Evolutionary conservation across 2,888 invertebrate genomes (phyloP).

Genomic region (Brachylomia viminalis): DNA sequence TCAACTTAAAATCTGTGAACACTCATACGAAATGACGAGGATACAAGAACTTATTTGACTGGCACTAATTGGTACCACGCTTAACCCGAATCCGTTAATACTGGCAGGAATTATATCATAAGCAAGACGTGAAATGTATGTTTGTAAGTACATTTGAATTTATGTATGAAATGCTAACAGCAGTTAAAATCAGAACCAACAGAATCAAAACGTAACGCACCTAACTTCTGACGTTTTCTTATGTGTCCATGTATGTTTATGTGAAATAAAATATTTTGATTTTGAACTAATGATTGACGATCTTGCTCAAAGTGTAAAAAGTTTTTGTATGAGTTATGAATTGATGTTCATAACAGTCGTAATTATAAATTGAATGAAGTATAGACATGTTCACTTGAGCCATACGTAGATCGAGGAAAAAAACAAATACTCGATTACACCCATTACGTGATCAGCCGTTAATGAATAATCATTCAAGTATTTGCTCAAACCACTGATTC

Average conservation of each 20-base stretch:
- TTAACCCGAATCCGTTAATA: not conserved
- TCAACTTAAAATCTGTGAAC: not conserved
- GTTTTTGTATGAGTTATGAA: too few relatives aligned
- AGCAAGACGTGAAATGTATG: not conserved
- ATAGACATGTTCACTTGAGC: too few relatives aligned
- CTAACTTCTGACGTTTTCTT: too few relatives aligned
- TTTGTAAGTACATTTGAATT: not conserved
- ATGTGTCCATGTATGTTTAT: too few relatives aligned
- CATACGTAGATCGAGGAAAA: not conserved
- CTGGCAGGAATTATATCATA: not conserved
- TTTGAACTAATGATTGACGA: not conserved
- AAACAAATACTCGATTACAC: not conserved
- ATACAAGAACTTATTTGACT: constrained; percentile 6
- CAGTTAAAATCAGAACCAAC: too few relatives aligned
- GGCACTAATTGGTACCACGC: constrained; percentile 19
- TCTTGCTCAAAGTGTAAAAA: not conserved
- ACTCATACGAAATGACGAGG: constrained; percentile 7
- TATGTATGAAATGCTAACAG: not conserved
- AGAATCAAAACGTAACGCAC: too few relatives aligned
- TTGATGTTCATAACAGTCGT: too few relatives aligned
- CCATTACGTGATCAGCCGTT: not conserved
- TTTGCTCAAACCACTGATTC: constrained; percentile 13
- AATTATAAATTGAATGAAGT: too few relatives aligned
- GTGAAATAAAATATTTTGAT: too few relatives aligned
- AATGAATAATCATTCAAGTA: constrained; percentile 18